Evolutionary conservation across 1,140 invertebrate genomes (phyloP), one percentile per base, ranked within the genome.

Genomic region (Magallana ariakensis): DNA sequence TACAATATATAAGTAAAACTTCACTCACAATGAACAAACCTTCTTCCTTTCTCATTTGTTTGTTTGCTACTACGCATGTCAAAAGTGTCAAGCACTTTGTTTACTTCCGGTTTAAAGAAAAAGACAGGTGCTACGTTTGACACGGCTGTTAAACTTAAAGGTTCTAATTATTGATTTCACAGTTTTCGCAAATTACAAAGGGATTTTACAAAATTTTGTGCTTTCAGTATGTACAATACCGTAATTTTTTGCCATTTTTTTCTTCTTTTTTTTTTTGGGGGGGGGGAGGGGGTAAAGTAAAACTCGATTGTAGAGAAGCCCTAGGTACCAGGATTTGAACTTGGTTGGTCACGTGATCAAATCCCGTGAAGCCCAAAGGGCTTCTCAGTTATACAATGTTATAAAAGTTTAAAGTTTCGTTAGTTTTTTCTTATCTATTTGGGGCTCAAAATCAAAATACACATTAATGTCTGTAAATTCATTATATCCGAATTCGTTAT

Each of bases 301-400:
- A 46, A 46, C 33, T 46, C 33, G 33, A 46, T 46, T 46, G 33
- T 46, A 46, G 33, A 2, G 33, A 46, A 46, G 33, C 33, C 33
- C 33, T 81, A 80, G 58, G 85, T 13, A 60, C 88, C 84, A 46
- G 58, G 16, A 56, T 89, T 5, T 81, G 87, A 19, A 89, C 85
- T 53, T 9, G 22, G 16, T 26, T 33, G 33, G 33, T 33, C 33
- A 33, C 33, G 33, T 33, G 33, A 33, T 0, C 33, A 33, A 33
- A 33, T 33, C 33, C 33, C 5, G 1, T 33, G 33, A 33, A 33
- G 33, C 33, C 33, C 33, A 4, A 46, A 46, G 33, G 2, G 33
- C 33, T 46, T 46, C 3, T 3, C 33, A 46, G 33, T n/a, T n/a
- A n/a, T n/a, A n/a, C n/a, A n/a, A n/a, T n/a, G n/a, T 46, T 46